Percentiles rank a stretch among this genome's conserved stretches.
Conservation (phyloP, 2,888 invertebrate species). For the Plebejus anna region DNA sequence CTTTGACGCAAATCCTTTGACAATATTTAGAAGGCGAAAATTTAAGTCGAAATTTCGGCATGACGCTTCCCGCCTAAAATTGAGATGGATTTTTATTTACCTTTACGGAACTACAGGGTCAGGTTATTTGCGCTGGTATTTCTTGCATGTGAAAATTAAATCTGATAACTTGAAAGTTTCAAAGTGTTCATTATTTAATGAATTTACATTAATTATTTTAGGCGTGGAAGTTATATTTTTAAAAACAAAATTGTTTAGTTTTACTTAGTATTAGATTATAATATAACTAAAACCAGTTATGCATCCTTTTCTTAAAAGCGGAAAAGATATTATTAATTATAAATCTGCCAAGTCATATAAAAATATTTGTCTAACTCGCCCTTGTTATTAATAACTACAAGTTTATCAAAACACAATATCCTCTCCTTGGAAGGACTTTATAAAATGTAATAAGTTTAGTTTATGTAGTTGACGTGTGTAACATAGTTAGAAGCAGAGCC, state of each 20-base stretch:
- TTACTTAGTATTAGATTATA: no score
- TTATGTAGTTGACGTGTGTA: neutral
- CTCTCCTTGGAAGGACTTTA: neutral
- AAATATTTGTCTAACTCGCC: no score
- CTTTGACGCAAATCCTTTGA: slow-evolving; percentile 23
- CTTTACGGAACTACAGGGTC: neutral
- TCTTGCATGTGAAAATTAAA: neutral
- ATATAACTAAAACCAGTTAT: no score
- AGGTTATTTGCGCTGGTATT: neutral
- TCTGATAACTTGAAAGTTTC: no score
- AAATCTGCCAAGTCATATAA: no score
- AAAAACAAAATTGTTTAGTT: no score
- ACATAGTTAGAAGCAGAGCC: neutral
- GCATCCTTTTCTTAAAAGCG: no score
- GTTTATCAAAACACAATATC: neutral
- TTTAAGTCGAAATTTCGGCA: slow-evolving; percentile 9
- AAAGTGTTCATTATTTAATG: no score
- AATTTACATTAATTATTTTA: no score
- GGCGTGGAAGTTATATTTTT: no score
- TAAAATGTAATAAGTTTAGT: neutral
- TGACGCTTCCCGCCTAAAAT: neutral
- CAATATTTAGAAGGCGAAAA: slow-evolving; percentile 15
- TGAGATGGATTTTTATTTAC: slow-evolving; percentile 6
- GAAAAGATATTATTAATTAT: no score
- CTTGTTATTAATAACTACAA: neutral